phyloP scores from a whole-genome alignment of 2,888 invertebrate species.

The Dryobotodes eremita region DNA sequence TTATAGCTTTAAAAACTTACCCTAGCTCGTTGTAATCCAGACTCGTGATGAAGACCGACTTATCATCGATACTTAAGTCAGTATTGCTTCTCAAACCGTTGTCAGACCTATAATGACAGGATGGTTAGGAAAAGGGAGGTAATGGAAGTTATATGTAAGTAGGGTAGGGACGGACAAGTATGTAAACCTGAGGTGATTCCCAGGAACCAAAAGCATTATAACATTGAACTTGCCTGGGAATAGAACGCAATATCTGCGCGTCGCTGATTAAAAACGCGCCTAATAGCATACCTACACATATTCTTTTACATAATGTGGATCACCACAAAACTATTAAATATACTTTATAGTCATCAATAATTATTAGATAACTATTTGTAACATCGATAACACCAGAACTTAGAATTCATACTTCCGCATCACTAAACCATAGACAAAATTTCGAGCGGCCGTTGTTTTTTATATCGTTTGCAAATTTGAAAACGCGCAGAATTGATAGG shows the following conservation, averaged over 20 bases:
- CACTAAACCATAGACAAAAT: neutral
- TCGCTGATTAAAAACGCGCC: neutral
- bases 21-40: conserved; percentile 46
- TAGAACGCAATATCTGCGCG: neutral
- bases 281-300: neutral
- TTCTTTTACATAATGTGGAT: neutral
- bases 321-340: neutral
- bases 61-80: conserved; percentile 63
- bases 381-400: neutral
- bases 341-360: neutral
- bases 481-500: neutral
- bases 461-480: neutral
- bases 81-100: conserved; percentile 70
- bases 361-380: neutral
- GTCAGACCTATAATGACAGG: conserved; percentile 70
- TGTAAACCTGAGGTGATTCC: neutral
- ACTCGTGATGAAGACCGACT: conserved; percentile 71
- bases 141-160: neutral
- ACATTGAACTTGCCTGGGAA: neutral
- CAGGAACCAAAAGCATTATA: neutral
- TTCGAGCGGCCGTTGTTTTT: neutral
- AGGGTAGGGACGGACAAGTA: neutral
- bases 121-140: conserved; percentile 33
- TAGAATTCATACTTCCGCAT: neutral
- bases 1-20: conserved; percentile 41